Evolutionary conservation across 53 echinoderm and acorn worm genomes (phyloP), one percentile per base, ranked within the genome.

Genomic region (Henricia sp.): DNA sequence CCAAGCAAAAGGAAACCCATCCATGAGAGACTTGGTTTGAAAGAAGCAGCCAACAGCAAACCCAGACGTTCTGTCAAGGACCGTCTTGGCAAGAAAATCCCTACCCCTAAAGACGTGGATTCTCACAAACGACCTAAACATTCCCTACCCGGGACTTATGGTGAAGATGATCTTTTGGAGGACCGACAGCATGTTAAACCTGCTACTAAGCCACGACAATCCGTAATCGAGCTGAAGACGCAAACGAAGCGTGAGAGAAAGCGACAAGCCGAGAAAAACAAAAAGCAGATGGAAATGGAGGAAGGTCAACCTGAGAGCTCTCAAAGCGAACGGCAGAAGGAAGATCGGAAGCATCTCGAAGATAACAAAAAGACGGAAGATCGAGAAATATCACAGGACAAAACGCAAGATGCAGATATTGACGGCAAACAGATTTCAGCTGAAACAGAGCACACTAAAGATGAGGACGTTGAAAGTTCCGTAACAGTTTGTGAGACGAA

Each of bases 11-110:
- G 67, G 53, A 76, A 77, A 62, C 92, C 95, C 1, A 85, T 95
- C 34, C 67, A 89, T 51, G 87, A 90, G 37, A 73, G 95, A 24
- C 88, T 95, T 39, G 95, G 92, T 20, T 36, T 72, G 17, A 86
- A 83, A 17, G 58, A 60, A 33, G 59, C 88, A 21, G 58, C 63
- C n/a, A 78, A 50, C 51, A 66, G 69, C 17, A 89, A 76, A 20
- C 85, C 76, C 12, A 71, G 91, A 39, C 80, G 84, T 16, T 95
- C 93, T 43, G 83, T 88, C 12, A 88, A 83, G 83, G 72, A 82
- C 37, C 57, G 88, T 24, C 88, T 88, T 10, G 88, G 88, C 17
- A 82, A 66, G 71, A 72, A 48, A 52, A 32, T 75, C 27, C 41
- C 67, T 10, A 51, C 52, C 54, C 68, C 29, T 25, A 54, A 73